A percentile compares a stretch with the other conserved stretches of the same genome.
These are phyloP conservation scores for Pseudolycoriella hygida DNA, from an alignment of 2,888 invertebrate genomes.

Conservation along the genomic window DNA sequence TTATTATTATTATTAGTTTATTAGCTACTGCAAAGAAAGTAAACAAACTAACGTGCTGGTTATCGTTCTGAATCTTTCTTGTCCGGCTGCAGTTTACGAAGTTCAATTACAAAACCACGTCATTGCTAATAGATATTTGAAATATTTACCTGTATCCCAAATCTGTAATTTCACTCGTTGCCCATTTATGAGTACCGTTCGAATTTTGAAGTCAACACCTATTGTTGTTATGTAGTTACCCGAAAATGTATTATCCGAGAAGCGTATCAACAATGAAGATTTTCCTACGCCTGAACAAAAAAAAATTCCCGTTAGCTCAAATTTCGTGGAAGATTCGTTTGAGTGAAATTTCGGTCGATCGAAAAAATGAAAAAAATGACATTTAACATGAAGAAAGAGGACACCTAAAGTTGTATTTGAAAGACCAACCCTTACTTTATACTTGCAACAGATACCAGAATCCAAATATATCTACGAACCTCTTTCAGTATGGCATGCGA, in stretches of 20 bases:
- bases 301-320: too few species aligned
- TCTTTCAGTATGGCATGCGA: too few species aligned
- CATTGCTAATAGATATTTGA: background rate
- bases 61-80: slow-evolving; percentile 93
- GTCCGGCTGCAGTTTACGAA: slow-evolving; percentile 56
- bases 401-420: too few species aligned
- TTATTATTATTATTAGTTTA: background rate
- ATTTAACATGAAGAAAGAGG: too few species aligned
- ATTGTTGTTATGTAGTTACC: slow-evolving; percentile 98
- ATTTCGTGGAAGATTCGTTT: too few species aligned
- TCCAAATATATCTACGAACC: too few species aligned
- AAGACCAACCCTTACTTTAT: too few species aligned
- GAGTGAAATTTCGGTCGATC: too few species aligned
- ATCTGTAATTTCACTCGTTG: slow-evolving; percentile 88
- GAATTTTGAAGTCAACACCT: slow-evolving; percentile 98
- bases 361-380: too few species aligned
- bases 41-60: slow-evolving; percentile 76
- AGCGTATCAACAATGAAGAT: slow-evolving; percentile 87
- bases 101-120: too few species aligned
- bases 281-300: slow-evolving; percentile 99
- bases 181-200: slow-evolving; percentile 83
- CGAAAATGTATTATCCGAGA: slow-evolving; percentile 97
- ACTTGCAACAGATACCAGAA: too few species aligned
- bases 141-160: slow-evolving; percentile 41
- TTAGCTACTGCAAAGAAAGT: too few species aligned